These are phyloP conservation scores for Grammomys surdaster DNA, from an alignment of 2,113 vertebrate species.

Conservation along the genomic window DNA sequence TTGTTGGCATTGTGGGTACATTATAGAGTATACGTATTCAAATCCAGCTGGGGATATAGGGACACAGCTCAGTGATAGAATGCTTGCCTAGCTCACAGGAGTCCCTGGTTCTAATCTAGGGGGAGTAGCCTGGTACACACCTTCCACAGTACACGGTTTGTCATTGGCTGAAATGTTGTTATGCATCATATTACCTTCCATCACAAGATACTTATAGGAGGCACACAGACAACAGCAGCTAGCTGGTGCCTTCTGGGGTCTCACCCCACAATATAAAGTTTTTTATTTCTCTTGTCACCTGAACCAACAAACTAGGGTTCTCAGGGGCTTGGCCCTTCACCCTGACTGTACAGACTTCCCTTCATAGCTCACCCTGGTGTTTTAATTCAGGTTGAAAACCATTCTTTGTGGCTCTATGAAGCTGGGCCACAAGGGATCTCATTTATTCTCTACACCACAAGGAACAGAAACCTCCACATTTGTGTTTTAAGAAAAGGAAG, in stretches of 20 bases:
- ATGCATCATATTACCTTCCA: background rate
- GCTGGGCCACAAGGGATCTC: background rate
- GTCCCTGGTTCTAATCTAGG: background rate
- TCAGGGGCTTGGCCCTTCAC: background rate
- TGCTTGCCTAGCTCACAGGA: too few relatives aligned
- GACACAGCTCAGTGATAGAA: background rate
- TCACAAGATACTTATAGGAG: background rate
- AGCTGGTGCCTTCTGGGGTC: background rate
- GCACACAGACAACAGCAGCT: background rate
- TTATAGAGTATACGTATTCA: background rate
- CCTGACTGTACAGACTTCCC: background rate
- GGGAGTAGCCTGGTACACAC: background rate
- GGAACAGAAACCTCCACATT: background rate
- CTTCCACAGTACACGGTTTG: too few relatives aligned
- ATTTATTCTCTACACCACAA: background rate
- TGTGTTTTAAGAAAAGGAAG: background rate
- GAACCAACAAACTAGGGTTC: background rate
- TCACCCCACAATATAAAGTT: background rate
- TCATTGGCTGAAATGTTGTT: background rate
- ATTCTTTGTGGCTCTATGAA: background rate
- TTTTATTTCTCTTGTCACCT: background rate
- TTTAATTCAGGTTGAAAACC: background rate
- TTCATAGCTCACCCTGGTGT: background rate
- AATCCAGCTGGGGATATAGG: background rate
- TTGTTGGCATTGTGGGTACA: background rate